These are phyloP conservation scores for Synergus gifuensis DNA, from an alignment of 2,888 invertebrate genomes.

Conservation along the genomic window DNA sequence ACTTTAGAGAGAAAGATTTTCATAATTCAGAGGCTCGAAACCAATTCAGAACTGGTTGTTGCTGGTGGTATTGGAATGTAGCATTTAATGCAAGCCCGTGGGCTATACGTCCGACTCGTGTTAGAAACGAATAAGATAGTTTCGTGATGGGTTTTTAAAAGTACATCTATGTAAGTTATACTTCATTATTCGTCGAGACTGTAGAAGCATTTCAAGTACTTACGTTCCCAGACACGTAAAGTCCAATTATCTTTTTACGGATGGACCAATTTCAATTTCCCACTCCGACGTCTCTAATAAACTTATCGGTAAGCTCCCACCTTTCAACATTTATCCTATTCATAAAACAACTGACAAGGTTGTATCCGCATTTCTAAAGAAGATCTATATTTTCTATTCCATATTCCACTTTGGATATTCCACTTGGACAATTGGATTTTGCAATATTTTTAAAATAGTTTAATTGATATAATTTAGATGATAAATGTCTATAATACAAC, in stretches of 20 bases:
- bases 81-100: constrained; percentile 59
- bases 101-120: constrained; percentile 53
- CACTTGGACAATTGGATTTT: neutral
- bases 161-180: neutral
- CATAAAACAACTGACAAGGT: neutral
- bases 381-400: neutral
- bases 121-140: constrained; percentile 47
- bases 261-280: constrained; percentile 1
- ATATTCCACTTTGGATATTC: neutral
- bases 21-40: constrained; percentile 57
- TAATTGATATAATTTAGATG: too few relatives aligned
- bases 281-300: constrained; percentile 7
- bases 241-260: constrained; percentile 15
- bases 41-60: constrained; percentile 61
- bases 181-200: neutral
- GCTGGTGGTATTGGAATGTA: constrained; percentile 59
- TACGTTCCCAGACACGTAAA: neutral
- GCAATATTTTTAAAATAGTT: too few relatives aligned
- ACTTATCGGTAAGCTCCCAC: neutral
- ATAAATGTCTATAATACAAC: too few relatives aligned
- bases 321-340: neutral
- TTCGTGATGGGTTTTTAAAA: neutral
- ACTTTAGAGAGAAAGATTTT: constrained; percentile 53
- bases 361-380: neutral
- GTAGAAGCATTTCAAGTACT: neutral